Evolutionary conservation across 2,113 vertebrate species (phyloP).

Genomic region (Crotalus horridus): DNA sequence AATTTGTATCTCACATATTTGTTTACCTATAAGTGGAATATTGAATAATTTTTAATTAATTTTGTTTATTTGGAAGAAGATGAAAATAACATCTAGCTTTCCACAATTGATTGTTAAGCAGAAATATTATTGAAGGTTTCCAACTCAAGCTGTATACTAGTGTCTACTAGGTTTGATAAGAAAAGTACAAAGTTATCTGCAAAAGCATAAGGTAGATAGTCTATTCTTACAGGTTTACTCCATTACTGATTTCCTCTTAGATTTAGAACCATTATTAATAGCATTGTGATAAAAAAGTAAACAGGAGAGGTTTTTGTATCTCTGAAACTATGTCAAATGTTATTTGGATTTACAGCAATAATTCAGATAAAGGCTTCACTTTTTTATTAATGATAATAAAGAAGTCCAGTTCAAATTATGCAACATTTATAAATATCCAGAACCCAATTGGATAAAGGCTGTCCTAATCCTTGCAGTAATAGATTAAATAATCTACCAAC

Average conservation of each 20-base stretch:
- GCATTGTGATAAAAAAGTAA: not conserved
- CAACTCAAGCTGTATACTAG: not conserved
- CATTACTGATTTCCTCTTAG: not conserved
- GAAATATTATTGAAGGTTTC: not conserved
- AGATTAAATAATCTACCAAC: not conserved
- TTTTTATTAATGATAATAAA: not conserved
- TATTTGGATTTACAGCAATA: not conserved
- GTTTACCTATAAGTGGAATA: not conserved
- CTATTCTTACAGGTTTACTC: not conserved
- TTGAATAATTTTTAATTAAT: not conserved
- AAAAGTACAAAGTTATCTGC: not conserved
- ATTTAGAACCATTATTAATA: not conserved
- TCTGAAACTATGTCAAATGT: not conserved
- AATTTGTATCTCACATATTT: not conserved
- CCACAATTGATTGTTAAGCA: not conserved
- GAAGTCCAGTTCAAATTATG: not conserved
- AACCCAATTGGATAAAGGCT: not conserved
- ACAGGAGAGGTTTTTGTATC: not conserved
- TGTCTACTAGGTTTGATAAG: not conserved
- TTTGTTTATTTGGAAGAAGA: not conserved
- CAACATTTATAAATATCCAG: not conserved
- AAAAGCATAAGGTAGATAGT: not conserved
- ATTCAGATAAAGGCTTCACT: not conserved
- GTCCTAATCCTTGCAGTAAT: not conserved
- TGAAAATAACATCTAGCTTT: not conserved